phyloP scores from a whole-genome alignment of 2,797 vertebrate species.

The Microcaecilia unicolor region DNA sequence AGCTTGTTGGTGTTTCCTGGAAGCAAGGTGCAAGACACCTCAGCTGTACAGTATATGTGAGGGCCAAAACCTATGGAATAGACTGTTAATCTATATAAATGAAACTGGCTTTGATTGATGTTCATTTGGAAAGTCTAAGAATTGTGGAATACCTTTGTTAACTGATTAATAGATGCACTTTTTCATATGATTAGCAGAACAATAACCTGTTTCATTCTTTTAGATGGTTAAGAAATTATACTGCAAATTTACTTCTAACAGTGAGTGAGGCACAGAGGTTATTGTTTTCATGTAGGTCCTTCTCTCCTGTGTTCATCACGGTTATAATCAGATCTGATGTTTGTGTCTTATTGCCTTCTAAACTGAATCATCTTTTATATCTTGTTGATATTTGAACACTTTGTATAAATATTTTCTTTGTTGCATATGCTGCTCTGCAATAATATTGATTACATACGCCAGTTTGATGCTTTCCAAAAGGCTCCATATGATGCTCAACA shows the following conservation, averaged over 20 bases:
- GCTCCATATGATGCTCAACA: too few species aligned
- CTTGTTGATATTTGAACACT: too few species aligned
- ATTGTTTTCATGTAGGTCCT: too few species aligned
- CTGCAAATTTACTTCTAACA: neutral
- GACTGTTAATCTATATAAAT: neutral
- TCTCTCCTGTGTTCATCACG: too few species aligned
- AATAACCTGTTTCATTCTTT: neutral
- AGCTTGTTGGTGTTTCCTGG: neutral
- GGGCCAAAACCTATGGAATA: neutral
- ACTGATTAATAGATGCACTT: rapidly evolving
- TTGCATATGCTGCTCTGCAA: too few species aligned
- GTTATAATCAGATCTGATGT: too few species aligned
- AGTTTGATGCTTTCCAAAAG: too few species aligned
- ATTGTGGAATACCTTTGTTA: neutral
- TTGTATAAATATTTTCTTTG: too few species aligned
- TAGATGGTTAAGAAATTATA: neutral
- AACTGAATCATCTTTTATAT: too few species aligned
- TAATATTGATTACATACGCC: too few species aligned
- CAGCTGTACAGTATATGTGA: rapidly evolving
- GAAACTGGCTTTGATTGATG: neutral
- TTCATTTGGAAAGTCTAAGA: neutral
- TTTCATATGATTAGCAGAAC: neutral
- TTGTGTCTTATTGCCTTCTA: too few species aligned
- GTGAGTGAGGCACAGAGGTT: neutral
- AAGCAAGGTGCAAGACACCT: neutral